phyloP scores from a whole-genome alignment of 2,113 vertebrate genomes.

The Oreochromis niloticus region DNA sequence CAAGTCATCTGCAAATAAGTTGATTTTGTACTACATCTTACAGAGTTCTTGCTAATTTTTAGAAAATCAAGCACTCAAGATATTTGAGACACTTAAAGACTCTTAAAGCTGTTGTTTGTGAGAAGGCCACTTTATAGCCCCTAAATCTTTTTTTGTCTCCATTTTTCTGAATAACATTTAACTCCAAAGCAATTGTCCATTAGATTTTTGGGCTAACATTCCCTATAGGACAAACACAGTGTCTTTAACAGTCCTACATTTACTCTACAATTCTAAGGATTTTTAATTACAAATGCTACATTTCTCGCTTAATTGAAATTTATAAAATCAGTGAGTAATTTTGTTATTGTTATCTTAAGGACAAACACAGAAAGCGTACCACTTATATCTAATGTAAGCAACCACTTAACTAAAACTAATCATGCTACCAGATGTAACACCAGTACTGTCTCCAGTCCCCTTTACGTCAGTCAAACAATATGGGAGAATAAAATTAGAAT shows the following conservation, averaged over 20 bases:
- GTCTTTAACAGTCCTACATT: neutral
- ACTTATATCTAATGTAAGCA: neutral
- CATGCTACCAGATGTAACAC: neutral
- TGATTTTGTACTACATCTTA: neutral
- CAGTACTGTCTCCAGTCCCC: neutral
- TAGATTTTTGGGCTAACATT: neutral
- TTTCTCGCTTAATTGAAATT: neutral
- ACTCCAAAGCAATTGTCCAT: neutral
- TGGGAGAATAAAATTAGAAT: neutral
- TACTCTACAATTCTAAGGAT: neutral
- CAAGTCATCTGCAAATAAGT: slow-evolving; percentile 6
- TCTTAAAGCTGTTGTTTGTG: neutral
- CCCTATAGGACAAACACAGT: neutral
- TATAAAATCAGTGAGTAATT: neutral
- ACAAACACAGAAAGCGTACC: neutral
- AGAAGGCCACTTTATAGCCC: neutral
- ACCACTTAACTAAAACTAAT: neutral
- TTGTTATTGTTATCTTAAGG: neutral
- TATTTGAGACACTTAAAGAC: neutral
- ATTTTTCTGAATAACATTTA: neutral
- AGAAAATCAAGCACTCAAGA: neutral
- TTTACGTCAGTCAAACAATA: neutral
- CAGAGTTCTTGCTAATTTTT: neutral
- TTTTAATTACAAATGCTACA: neutral
- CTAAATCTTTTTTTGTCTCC: neutral